phyloP scores from a whole-genome alignment of 2,113 vertebrate genomes.

The Sakesphorus luctuosus region DNA sequence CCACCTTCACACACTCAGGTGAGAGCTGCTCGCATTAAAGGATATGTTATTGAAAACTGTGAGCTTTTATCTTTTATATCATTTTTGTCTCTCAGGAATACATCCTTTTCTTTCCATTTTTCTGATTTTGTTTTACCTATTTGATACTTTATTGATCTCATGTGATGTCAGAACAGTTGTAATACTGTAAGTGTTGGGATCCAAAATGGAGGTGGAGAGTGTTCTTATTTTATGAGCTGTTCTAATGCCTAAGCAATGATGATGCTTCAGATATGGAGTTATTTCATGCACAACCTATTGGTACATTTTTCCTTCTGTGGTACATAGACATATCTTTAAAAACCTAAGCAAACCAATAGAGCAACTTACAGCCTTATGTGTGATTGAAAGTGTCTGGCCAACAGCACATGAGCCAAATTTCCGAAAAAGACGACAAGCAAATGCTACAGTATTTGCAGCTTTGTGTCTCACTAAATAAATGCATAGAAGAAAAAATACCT shows the following conservation, averaged over 20 bases:
- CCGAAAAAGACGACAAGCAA: not conserved
- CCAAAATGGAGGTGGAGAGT: not conserved
- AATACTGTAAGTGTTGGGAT: not conserved
- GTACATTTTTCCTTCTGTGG: not conserved
- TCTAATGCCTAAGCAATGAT: not conserved
- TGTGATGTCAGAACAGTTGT: not conserved
- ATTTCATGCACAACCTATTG: not conserved
- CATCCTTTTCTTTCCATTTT: not conserved
- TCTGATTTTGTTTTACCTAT: not conserved
- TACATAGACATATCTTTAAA: not conserved
- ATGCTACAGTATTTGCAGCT: not conserved
- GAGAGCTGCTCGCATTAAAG: conserved; percentile 6
- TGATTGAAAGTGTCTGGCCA: not conserved
- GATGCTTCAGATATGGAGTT: not conserved
- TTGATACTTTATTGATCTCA: not conserved
- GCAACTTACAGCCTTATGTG: not conserved
- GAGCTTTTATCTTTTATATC: not conserved
- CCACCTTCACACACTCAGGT: conserved; percentile 98
- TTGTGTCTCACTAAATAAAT: not conserved
- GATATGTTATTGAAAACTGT: not conserved
- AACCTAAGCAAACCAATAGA: not conserved
- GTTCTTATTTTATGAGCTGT: not conserved
- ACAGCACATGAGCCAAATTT: not conserved
- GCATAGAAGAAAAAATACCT: not conserved
- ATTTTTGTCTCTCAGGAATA: not conserved